Evolutionary conservation across 2,888 invertebrate genomes (phyloP).

Genomic region (Acleris cristana): DNA sequence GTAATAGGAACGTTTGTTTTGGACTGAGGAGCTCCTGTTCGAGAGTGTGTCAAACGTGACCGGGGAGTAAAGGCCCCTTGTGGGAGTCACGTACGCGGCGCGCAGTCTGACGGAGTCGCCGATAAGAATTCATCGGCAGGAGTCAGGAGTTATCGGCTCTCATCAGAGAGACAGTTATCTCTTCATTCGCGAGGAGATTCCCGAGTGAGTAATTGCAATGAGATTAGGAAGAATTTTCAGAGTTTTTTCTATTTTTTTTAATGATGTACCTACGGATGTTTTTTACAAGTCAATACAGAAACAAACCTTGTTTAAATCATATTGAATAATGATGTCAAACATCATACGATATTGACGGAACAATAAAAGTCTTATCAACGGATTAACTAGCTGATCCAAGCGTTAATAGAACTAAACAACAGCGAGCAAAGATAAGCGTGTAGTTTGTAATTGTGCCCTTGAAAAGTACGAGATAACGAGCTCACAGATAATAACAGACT

Average conservation of each 20-base stretch:
- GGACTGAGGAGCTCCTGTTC: slow-evolving; percentile 57
- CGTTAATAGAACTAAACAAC: slow-evolving; percentile 29
- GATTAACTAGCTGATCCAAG: slow-evolving; percentile 31
- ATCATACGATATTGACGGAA: slow-evolving; percentile 29
- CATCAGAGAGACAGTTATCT: slow-evolving; percentile 46
- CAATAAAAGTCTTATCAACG: slow-evolving; percentile 30
- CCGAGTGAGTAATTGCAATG: slow-evolving; percentile 31
- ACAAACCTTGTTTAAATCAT: no score
- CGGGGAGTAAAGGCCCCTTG: slow-evolving; percentile 56
- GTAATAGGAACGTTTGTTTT: slow-evolving; percentile 52
- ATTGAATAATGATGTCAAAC: neutral
- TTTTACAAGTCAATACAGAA: no score
- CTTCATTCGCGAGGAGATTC: slow-evolving; percentile 42
- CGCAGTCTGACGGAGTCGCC: slow-evolving; percentile 50
- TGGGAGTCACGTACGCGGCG: slow-evolving; percentile 56
- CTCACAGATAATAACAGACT: slow-evolving; percentile 41
- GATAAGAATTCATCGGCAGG: slow-evolving; percentile 42
- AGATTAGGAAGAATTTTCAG: neutral
- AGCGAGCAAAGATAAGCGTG: slow-evolving; percentile 48
- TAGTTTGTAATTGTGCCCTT: slow-evolving; percentile 59
- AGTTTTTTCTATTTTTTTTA: neutral
- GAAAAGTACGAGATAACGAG: slow-evolving; percentile 54
- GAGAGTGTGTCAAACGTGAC: slow-evolving; percentile 74
- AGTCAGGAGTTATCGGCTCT: slow-evolving; percentile 40
- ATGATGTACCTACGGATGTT: neutral